Percentiles rank a stretch among this genome's conserved stretches.
These are phyloP conservation scores for Egretta garzetta DNA, from an alignment of 2,113 vertebrate genomes.

Conservation along the genomic window DNA sequence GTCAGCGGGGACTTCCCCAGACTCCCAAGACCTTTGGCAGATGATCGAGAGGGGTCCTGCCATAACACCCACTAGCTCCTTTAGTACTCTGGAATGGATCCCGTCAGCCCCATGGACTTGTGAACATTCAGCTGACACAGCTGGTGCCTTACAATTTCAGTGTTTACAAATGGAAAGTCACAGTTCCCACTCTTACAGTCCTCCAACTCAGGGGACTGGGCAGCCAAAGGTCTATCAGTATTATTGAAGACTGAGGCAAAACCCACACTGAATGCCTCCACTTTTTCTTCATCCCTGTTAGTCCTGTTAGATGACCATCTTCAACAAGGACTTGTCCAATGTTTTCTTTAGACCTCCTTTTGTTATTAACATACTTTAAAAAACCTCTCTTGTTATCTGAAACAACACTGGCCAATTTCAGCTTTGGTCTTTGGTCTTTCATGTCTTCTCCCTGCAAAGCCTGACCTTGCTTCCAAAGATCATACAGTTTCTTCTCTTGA, in stretches of 20 bases:
- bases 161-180: not conserved
- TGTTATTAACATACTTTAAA: not conserved
- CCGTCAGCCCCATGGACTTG: not conserved
- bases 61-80: accelerated
- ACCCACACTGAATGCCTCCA: accelerated
- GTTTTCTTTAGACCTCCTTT: not conserved
- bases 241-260: not conserved
- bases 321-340: not conserved
- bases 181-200: accelerated
- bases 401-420: not conserved
- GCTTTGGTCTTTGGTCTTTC: not conserved
- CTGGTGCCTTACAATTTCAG: not conserved
- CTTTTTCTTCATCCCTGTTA: not conserved
- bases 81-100: not conserved
- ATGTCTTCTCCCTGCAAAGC: not conserved
- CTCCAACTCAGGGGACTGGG: not conserved
- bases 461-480: not conserved
- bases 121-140: not conserved
- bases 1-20: not conserved
- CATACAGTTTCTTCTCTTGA: not conserved
- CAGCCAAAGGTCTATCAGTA: not conserved
- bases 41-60: accelerated
- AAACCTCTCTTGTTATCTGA: not conserved
- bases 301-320: not conserved
- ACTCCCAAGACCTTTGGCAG: not conserved